phyloP scores from a whole-genome alignment of 2,797 vertebrate species.

The Lutra lutra region DNA sequence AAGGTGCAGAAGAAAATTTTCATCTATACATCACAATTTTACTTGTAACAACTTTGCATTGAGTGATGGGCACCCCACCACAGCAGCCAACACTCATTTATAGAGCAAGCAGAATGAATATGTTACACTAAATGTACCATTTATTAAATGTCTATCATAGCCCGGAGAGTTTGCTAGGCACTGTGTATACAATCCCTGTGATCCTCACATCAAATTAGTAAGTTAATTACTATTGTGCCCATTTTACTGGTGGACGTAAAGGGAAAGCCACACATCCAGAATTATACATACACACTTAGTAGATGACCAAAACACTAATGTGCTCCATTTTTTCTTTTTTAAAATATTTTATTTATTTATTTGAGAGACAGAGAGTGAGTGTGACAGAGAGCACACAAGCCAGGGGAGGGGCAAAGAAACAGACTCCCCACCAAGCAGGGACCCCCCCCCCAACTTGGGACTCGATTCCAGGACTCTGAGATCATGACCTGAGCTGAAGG shows the following conservation, averaged over 20 bases:
- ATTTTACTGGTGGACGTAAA: background rate
- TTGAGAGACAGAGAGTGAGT: no score
- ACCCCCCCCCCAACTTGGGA: no score
- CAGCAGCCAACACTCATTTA: background rate
- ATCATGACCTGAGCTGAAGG: no score
- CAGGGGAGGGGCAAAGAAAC: no score
- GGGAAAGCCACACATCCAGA: background rate
- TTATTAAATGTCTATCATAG: background rate
- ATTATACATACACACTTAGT: background rate
- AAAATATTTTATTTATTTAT: no score
- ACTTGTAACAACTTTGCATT: background rate
- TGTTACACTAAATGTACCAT: background rate
- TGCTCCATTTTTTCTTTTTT: background rate
- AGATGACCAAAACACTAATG: background rate
- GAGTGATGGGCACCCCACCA: accelerated
- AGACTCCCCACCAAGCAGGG: no score
- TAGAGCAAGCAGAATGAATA: background rate
- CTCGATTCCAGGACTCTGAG: no score
- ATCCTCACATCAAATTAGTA: background rate
- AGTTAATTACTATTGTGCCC: background rate
- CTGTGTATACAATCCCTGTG: background rate
- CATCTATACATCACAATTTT: background rate
- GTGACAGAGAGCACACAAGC: no score
- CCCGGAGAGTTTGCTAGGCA: background rate
- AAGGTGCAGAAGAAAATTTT: background rate